Percentiles rank a stretch among this genome's conserved stretches.
phyloP scores from a whole-genome alignment of 2,888 invertebrate genomes.

The Troides helena region DNA sequence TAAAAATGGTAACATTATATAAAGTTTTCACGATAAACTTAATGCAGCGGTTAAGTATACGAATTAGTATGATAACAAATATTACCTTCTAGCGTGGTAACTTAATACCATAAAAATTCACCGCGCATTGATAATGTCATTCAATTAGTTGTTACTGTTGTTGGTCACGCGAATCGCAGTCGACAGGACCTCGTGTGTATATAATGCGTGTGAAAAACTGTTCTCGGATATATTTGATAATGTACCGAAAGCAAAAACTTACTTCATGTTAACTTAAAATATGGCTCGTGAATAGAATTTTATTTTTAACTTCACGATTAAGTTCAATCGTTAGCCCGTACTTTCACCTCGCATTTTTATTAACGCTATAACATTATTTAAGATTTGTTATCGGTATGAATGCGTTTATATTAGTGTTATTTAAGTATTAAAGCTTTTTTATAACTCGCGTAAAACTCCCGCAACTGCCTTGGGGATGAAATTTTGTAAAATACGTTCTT shows the following conservation, averaged over 20 bases:
- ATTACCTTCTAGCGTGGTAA: constrained; percentile 1
- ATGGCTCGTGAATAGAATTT: neutral
- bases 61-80: constrained; percentile 10
- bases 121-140: constrained; percentile 21
- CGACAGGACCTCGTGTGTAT: neutral
- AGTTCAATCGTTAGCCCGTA: neutral
- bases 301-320: neutral
- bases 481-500: too few species aligned
- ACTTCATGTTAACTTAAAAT: neutral
- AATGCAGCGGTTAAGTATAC: neutral
- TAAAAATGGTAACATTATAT: neutral
- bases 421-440: too few species aligned
- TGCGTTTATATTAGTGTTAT: too few species aligned
- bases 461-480: too few species aligned
- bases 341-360: too few species aligned
- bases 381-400: too few species aligned
- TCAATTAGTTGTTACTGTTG: constrained; percentile 21
- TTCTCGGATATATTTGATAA: neutral
- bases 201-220: neutral
- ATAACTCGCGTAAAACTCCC: too few species aligned
- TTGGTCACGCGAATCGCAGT: constrained; percentile 15
- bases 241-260: neutral
- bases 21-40: neutral
- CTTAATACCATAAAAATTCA: constrained; percentile 11
- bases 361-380: too few species aligned